phyloP scores from a whole-genome alignment of 2,888 invertebrate genomes.

The Plebejus melissa region DNA sequence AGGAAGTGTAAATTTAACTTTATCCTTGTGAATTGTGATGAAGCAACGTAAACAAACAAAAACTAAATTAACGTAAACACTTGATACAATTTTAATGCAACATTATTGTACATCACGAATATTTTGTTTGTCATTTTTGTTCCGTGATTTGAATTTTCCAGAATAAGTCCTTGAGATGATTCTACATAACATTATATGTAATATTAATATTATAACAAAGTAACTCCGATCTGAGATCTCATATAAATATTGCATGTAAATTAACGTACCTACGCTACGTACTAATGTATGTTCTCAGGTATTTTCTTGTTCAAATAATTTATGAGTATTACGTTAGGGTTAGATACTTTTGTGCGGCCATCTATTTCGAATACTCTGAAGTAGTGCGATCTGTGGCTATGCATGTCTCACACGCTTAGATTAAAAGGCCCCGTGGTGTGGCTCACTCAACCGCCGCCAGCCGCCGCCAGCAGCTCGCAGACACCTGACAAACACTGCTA shows the following conservation, averaged over 20 bases:
- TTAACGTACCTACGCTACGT: background rate
- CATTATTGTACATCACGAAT: background rate
- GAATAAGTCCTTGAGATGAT: conserved; percentile 8
- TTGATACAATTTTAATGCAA: background rate
- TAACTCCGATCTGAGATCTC: conserved; percentile 7
- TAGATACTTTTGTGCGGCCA: background rate
- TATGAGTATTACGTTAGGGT: background rate
- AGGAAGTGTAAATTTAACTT: too few relatives aligned
- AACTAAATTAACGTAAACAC: background rate
- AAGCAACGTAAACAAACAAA: background rate
- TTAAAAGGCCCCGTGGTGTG: too few relatives aligned
- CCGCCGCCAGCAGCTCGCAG: too few relatives aligned
- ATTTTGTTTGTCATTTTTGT: background rate
- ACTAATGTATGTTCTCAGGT: background rate
- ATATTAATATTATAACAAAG: background rate
- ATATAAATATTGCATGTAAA: conserved; percentile 10
- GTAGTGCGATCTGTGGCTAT: background rate
- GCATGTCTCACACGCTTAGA: too few relatives aligned
- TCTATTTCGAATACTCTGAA: background rate
- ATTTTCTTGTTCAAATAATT: background rate
- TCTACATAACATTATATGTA: background rate
- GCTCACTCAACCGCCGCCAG: too few relatives aligned
- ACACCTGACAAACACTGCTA: too few relatives aligned
- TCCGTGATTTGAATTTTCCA: background rate
- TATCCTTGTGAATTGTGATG: background rate